phyloP scores from a whole-genome alignment of 1,140 invertebrate species.

The Calliopsis andreniformis region DNA sequence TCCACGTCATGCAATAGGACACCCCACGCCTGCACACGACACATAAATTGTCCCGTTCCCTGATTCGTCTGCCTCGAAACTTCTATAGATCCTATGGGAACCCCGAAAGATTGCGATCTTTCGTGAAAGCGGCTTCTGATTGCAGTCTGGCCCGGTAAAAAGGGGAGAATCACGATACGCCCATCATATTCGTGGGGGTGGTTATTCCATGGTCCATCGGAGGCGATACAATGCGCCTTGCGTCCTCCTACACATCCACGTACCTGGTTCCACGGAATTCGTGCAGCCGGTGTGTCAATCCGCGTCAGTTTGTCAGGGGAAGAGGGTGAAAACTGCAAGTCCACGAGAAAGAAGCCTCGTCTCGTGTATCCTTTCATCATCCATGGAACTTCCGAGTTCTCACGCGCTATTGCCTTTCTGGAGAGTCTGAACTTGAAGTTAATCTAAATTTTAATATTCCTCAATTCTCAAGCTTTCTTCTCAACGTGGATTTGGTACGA shows the following conservation, averaged over 20 bases:
- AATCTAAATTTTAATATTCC: too few relatives aligned
- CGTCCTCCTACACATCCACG: constrained; percentile 12
- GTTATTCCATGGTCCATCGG: constrained; percentile 14
- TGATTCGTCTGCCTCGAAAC: constrained; percentile 21
- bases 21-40: constrained; percentile 34
- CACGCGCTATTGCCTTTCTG: not conserved
- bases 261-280: constrained; percentile 10
- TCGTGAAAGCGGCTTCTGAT: constrained; percentile 32
- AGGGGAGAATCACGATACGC: constrained; percentile 37
- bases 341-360: not conserved
- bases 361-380: constrained; percentile 4
- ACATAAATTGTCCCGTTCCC: constrained; percentile 43
- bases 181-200: constrained; percentile 29
- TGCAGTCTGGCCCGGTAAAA: constrained; percentile 1
- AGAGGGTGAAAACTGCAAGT: not conserved
- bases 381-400: not conserved
- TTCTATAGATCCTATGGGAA: constrained; percentile 44
- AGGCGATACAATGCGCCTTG: constrained; percentile 38
- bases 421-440: not conserved
- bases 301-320: constrained; percentile 30
- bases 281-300: not conserved
- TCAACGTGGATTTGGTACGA: too few relatives aligned
- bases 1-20: not conserved
- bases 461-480: too few relatives aligned
- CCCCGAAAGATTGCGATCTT: constrained; percentile 39